Percentiles rank a stretch among this genome's conserved stretches.
phyloP scores from a whole-genome alignment of 2,797 vertebrate species.

The Bovichtus diacanthus region DNA sequence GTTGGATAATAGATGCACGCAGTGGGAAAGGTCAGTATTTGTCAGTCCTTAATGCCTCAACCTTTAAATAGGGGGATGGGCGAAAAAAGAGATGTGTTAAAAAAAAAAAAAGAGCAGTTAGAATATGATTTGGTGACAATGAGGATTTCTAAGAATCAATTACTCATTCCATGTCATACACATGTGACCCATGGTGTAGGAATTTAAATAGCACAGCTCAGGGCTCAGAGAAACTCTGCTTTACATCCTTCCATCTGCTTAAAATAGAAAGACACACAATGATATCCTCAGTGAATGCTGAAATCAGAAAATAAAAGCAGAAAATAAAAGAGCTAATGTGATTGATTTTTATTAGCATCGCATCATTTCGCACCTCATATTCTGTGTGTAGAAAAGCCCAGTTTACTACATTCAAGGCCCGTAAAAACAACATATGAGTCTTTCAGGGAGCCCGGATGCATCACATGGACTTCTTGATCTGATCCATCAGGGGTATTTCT shows the following conservation, averaged over 20 bases:
- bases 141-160: slow-evolving; percentile 44
- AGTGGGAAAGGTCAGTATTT: slow-evolving; percentile 79
- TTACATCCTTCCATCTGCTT: neutral
- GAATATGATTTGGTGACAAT: slow-evolving; percentile 21
- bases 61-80: slow-evolving; percentile 76
- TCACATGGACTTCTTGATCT: slow-evolving; percentile 13
- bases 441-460: neutral
- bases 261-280: neutral
- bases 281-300: neutral
- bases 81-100: slow-evolving; percentile 50
- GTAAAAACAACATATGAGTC: slow-evolving; percentile 11
- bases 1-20: slow-evolving; percentile 79
- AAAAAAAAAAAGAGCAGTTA: slow-evolving; percentile 31
- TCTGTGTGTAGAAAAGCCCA: neutral
- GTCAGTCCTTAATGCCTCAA: slow-evolving; percentile 81
- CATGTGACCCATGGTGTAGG: slow-evolving; percentile 9
- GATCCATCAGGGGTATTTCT: slow-evolving; percentile 23
- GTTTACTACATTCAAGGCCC: neutral
- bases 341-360: slow-evolving; percentile 19
- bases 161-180: slow-evolving; percentile 34
- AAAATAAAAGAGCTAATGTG: neutral
- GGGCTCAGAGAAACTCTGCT: neutral
- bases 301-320: slow-evolving; percentile 8
- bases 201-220: slow-evolving; percentile 26
- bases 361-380: neutral